A percentile compares a stretch with the other conserved stretches of the same genome.
Evolutionary conservation across 2,797 vertebrate species (phyloP).

Genomic region (Diglossa cyanea): DNA sequence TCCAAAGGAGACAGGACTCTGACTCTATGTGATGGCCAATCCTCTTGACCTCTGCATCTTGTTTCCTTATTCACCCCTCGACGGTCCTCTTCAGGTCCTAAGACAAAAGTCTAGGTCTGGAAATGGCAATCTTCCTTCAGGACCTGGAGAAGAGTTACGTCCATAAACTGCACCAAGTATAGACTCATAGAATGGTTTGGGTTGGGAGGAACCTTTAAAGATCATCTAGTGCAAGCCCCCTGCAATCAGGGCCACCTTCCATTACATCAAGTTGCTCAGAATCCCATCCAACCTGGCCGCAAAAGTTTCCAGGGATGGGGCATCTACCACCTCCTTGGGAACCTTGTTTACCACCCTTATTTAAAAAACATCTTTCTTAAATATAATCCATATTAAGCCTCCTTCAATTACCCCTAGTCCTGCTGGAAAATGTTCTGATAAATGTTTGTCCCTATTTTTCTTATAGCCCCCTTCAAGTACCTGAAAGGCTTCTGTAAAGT

Average conservation of each 20-base stretch:
- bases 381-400: background rate
- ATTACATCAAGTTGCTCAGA: background rate
- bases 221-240: no score
- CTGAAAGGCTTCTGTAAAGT: background rate
- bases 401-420: background rate
- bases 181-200: background rate
- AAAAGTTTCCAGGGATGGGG: background rate
- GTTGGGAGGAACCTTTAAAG: background rate
- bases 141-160: background rate
- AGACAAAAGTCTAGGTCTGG: background rate
- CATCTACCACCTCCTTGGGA: background rate
- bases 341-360: background rate
- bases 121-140: background rate
- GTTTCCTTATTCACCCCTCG: accelerated
- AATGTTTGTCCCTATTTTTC: background rate
- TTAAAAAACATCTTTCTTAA: background rate
- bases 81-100: background rate
- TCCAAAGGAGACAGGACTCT: background rate
- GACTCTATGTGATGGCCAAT: background rate
- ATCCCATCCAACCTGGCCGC: accelerated
- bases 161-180: background rate
- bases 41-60: background rate
- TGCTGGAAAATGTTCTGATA: background rate
- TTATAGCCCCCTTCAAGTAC: background rate
- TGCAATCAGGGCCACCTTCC: background rate